Evolutionary conservation across 1,140 invertebrate genomes (phyloP).

Genomic region (Ceratina japonica): DNA sequence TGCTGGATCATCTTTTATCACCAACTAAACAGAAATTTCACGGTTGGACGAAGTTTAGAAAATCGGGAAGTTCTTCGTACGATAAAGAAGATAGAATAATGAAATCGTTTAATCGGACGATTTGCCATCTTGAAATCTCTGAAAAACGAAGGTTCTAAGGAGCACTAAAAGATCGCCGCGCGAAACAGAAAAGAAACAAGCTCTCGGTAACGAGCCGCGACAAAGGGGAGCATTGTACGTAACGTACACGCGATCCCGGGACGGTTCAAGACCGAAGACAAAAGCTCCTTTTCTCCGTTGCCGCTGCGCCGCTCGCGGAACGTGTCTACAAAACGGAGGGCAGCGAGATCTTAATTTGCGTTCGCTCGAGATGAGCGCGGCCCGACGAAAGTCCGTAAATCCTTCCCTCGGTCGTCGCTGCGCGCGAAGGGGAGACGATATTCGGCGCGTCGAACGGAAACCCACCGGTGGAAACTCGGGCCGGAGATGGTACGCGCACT

Average conservation of each 20-base stretch:
- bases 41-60: too few species aligned
- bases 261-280: constrained; percentile 46
- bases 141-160: too few species aligned
- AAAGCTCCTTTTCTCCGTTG: constrained; percentile 50
- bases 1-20: too few species aligned
- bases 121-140: too few species aligned
- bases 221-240: constrained; percentile 54
- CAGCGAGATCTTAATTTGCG: constrained; percentile 65
- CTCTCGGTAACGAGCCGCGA: constrained; percentile 19
- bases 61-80: too few species aligned
- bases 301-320: constrained; percentile 30
- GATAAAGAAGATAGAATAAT: too few species aligned
- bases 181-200: not conserved
- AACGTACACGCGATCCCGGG: not conserved
- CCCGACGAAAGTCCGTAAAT: constrained; percentile 64
- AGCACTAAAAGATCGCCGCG: not conserved
- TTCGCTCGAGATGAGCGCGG: constrained; percentile 62
- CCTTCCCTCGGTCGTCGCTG: constrained; percentile 63
- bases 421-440: constrained; percentile 1
- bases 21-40: too few species aligned
- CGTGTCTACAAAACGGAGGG: constrained; percentile 50
- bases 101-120: too few species aligned
- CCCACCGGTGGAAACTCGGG: constrained; percentile 2
- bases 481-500: constrained; percentile 19
- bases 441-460: constrained; percentile 19